A percentile compares a stretch with the other conserved stretches of the same genome.
Evolutionary conservation across 2,797 vertebrate genomes (phyloP).

Genomic region (Echiichthys vipera): DNA sequence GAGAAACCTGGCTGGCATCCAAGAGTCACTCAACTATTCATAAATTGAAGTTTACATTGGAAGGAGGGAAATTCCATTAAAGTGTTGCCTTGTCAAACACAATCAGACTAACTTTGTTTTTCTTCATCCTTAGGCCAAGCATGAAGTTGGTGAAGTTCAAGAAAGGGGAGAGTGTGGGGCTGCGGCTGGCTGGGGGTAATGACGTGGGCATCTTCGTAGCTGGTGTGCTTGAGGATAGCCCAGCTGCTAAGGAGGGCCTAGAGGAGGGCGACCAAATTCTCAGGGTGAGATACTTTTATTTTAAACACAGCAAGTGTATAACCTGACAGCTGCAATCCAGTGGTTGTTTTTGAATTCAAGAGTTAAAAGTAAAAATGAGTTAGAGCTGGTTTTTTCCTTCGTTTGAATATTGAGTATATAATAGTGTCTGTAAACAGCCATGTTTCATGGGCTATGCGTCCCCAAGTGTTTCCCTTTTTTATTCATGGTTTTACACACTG

Average conservation of each 20-base stretch:
- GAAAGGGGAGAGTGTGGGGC: constrained; percentile 98
- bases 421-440: constrained; percentile 47
- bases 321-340: constrained; percentile 1
- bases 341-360: not conserved
- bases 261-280: constrained; percentile 99
- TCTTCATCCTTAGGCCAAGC: constrained; percentile 84
- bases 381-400: not conserved
- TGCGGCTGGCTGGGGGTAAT: constrained; percentile 97
- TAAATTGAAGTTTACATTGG: constrained; percentile 5
- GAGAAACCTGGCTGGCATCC: constrained; percentile 3
- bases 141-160: constrained; percentile 99
- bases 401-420: constrained; percentile 42
- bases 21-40: constrained; percentile 20
- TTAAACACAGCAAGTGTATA: constrained; percentile 15
- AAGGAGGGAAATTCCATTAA: constrained; percentile 19
- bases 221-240: constrained; percentile 97
- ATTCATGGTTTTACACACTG: constrained; percentile 60
- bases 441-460: constrained; percentile 55
- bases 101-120: constrained; percentile 27
- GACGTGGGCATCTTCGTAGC: constrained; percentile 99
- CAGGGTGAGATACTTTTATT: constrained; percentile 87
- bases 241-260: constrained; percentile 97
- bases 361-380: not conserved
- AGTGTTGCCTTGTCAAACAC: constrained; percentile 19
- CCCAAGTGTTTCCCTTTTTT: constrained; percentile 56